These are phyloP conservation scores for Hormiphora californensis DNA, from an alignment of 37 sponge, comb jelly and placozoan genomes.

Conservation along the genomic window DNA sequence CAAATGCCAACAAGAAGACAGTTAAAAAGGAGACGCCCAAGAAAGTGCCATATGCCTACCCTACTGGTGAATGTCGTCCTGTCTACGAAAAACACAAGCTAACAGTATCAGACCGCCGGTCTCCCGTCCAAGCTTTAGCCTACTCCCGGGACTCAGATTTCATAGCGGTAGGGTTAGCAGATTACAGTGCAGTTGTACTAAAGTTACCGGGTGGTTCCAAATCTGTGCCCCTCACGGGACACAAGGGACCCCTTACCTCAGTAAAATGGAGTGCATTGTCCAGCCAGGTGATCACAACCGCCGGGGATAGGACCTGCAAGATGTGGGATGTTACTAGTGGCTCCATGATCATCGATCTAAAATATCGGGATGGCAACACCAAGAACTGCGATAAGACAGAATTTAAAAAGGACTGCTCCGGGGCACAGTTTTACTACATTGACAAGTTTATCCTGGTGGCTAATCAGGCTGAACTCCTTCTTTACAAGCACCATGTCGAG, in stretches of 20 bases:
- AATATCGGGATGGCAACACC: slow-evolving; percentile 16
- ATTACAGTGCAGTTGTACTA: neutral
- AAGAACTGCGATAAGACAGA: slow-evolving; percentile 49
- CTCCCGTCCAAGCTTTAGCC: slow-evolving; percentile 27
- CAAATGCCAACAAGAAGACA: neutral
- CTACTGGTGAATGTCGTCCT: slow-evolving; percentile 15
- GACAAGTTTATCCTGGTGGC: slow-evolving; percentile 91
- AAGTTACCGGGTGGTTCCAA: neutral
- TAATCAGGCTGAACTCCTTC: slow-evolving; percentile 59
- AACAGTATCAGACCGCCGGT: neutral
- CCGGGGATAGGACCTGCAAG: slow-evolving; percentile 1
- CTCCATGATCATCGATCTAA: neutral
- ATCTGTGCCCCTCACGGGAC: slow-evolving; percentile 2
- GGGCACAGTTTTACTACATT: slow-evolving; percentile 85
- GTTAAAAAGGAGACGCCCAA: neutral
- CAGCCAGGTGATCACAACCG: neutral
- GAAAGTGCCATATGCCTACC: neutral
- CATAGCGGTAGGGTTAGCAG: slow-evolving; percentile 20
- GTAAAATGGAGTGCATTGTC: slow-evolving; percentile 14
- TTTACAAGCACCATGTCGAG: slow-evolving; percentile 89
- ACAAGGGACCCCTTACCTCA: neutral
- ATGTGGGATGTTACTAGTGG: slow-evolving; percentile 5
- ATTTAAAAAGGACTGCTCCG: slow-evolving; percentile 60
- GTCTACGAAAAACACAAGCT: neutral
- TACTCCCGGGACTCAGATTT: slow-evolving; percentile 28